Conservation (phyloP, 23 tunicate genomes). For the Botrylloides violaceus region DNA sequence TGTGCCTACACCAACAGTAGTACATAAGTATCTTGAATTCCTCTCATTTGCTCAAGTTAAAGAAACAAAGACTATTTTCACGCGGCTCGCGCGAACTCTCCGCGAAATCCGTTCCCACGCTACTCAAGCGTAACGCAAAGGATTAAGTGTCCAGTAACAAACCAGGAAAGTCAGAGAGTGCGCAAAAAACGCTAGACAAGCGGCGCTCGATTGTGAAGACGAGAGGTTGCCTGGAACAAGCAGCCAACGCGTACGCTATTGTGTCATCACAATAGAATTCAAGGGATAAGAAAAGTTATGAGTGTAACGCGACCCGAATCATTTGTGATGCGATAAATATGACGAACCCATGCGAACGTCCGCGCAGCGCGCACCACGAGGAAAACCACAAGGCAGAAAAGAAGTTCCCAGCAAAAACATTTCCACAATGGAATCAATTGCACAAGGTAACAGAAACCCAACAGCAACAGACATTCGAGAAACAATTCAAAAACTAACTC, state of each 20-base stretch:
- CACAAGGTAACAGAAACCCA: not conserved
- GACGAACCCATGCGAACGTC: not conserved
- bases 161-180: constrained; percentile 8
- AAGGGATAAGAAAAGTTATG: not conserved
- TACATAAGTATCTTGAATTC: not conserved
- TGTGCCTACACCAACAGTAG: not conserved
- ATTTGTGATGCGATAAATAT: constrained; percentile 11
- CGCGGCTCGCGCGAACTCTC: constrained; percentile 27
- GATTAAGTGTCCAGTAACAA: constrained; percentile 24
- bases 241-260: constrained; percentile 20
- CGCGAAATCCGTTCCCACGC: constrained; percentile 34
- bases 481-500: too few relatives aligned
- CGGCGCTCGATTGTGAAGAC: constrained; percentile 2
- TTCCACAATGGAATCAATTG: not conserved
- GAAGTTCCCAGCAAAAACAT: not conserved
- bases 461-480: too few relatives aligned
- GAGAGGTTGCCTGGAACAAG: constrained; percentile 19
- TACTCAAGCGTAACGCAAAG: constrained; percentile 23
- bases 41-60: constrained; percentile 1
- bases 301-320: constrained; percentile 11
- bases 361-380: not conserved
- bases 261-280: constrained; percentile 14
- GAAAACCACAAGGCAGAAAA: not conserved
- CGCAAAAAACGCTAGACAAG: constrained; percentile 4
- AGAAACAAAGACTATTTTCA: constrained; percentile 8